Conservation (phyloP, 2,888 invertebrate genomes). For the Drosophila kuntzei region DNA sequence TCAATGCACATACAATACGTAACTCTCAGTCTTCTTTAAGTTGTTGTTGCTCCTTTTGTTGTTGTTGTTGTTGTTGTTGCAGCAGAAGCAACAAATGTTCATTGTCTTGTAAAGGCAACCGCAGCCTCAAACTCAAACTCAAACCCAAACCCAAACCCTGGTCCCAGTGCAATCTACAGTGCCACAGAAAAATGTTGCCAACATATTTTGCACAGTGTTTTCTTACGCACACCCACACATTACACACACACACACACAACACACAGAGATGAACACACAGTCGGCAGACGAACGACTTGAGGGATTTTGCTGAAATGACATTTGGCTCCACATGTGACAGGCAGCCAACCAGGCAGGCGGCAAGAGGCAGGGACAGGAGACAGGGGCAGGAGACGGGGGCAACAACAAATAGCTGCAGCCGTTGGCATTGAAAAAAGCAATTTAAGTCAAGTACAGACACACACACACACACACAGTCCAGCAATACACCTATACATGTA, state of each 20-base stretch:
- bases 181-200: conserved; percentile 71
- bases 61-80: conserved; percentile 29
- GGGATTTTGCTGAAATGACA: conserved; percentile 85
- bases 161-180: conserved; percentile 73
- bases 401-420: conserved; percentile 59
- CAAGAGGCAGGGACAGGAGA: conserved; percentile 8
- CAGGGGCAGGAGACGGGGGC: conserved; percentile 17
- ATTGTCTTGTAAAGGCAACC: conserved; percentile 66
- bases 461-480: conserved; percentile 18
- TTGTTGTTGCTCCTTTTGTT: conserved; percentile 13
- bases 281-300: conserved; percentile 78
- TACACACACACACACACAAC: conserved; percentile 10
- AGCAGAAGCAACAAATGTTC: conserved; percentile 61
- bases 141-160: background rate
- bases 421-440: conserved; percentile 83
- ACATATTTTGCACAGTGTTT: conserved; percentile 68
- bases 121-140: conserved; percentile 21
- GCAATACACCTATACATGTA: conserved; percentile 19
- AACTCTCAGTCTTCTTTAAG: conserved; percentile 5
- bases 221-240: conserved; percentile 44
- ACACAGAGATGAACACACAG: conserved; percentile 18
- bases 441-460: conserved; percentile 73
- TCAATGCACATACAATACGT: conserved; percentile 21
- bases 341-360: conserved; percentile 47
- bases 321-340: conserved; percentile 82